A percentile compares a stretch with the other conserved stretches of the same genome.
Evolutionary conservation across 1,140 invertebrate genomes (phyloP).

Genomic region (Parapsyche elsis): DNA sequence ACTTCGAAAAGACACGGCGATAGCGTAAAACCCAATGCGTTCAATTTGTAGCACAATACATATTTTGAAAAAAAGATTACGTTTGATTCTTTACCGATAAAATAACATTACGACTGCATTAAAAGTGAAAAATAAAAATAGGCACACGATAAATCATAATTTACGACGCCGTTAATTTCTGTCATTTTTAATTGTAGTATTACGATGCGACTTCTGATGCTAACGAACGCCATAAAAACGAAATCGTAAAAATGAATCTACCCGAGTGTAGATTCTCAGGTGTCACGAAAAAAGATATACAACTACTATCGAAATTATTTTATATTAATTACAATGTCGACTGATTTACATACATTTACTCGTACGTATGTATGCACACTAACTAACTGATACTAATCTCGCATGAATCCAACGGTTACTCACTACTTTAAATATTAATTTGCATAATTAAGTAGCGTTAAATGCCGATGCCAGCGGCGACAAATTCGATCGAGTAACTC

Average conservation of each 20-base stretch:
- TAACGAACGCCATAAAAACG: constrained; percentile 27
- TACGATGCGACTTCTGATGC: constrained; percentile 23
- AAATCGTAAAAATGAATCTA: constrained; percentile 9
- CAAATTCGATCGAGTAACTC: background rate
- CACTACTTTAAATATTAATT: background rate
- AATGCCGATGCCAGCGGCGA: background rate
- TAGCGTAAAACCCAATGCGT: too few species aligned
- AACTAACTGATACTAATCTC: too few species aligned
- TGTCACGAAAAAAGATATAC: background rate
- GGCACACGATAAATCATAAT: constrained; percentile 11
- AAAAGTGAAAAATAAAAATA: background rate
- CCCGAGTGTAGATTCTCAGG: constrained; percentile 5
- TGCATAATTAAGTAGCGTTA: background rate
- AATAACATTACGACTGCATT: background rate
- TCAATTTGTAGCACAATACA: background rate
- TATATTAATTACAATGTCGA: too few species aligned
- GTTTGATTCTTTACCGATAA: background rate
- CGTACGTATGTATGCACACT: too few species aligned
- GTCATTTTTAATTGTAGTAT: constrained; percentile 30
- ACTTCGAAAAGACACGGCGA: too few species aligned
- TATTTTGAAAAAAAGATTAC: background rate
- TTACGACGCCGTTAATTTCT: constrained; percentile 33
- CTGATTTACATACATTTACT: too few species aligned
- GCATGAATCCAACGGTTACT: too few species aligned
- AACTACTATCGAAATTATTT: too few species aligned